Base-by-base conservation (phyloP, 2,113 vertebrate species). In the Gadus chalcogrammus region DNA sequence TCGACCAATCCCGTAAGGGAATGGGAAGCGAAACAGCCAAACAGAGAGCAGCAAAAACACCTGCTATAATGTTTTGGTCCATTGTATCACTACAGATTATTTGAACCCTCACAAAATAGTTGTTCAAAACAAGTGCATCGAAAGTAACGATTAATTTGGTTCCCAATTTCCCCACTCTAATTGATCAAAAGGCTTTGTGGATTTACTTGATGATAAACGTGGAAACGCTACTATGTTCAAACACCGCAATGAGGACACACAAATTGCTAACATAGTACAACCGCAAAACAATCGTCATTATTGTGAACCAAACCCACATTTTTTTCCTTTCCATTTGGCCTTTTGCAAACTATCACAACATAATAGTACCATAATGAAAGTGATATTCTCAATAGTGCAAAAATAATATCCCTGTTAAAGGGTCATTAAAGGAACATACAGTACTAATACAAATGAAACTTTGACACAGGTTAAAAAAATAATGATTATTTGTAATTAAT, bases 371-470 rank as follows among this genome's bases (percentile, higher is more conserved):
- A 55, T 17, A 77, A 81, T 80, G 83, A 87, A 87, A 85, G 79
- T 71, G 74, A 76, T 48, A 78, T 69, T 81, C 84, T 75, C 84
- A 87, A 76, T 76, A 84, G 81, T 87, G 86, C 86, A 88, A 88
- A 35, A 88, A 77, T 69, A 85, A 80, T 15, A 15, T 77, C 75
- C 86, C 81, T 85, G 84, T 80, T 75, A 84, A 79, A 11, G 69
- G 78, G 78, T 78, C 16, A 9, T 9, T 48, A 48, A 48, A 48
- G 42, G 42, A 48, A 48, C 42, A 48, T 48, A 48, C 31, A 35
- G 31, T 35, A 80, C 72, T 53, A 78, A 73, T 35, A 74, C 73
- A 73, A 78, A 73, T 75, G 71, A 61, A 69, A 48, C 78, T 79
- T 67, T 85, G 24, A 79, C 67, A 72, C 55, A 64, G 6, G 20